These are phyloP conservation scores for Drosophila ogumai DNA, from an alignment of 1,140 invertebrate genomes.

Conservation along the genomic window DNA sequence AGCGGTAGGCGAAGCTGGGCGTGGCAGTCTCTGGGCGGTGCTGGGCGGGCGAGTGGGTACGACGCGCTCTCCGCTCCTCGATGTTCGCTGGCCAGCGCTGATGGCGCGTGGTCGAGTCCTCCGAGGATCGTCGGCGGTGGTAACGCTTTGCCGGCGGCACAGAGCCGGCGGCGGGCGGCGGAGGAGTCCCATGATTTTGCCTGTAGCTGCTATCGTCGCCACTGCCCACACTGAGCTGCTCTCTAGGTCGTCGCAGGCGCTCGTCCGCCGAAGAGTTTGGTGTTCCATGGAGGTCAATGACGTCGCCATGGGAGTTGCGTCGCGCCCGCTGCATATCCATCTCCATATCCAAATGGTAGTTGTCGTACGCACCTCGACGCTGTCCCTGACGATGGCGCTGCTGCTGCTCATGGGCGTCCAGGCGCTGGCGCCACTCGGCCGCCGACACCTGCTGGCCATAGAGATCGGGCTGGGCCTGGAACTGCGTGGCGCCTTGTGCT, in stretches of 20 bases:
- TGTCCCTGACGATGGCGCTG: slow-evolving; percentile 64
- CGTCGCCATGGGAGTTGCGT: slow-evolving; percentile 63
- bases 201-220: slow-evolving; percentile 74
- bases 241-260: slow-evolving; percentile 51
- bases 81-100: slow-evolving; percentile 83
- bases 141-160: slow-evolving; percentile 63
- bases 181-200: slow-evolving; percentile 34
- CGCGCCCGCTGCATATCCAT: slow-evolving; percentile 63
- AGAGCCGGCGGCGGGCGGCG: slow-evolving; percentile 7
- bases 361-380: slow-evolving; percentile 56
- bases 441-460: slow-evolving; percentile 81
- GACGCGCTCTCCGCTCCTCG: slow-evolving; percentile 81
- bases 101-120: slow-evolving; percentile 70
- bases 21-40: slow-evolving; percentile 67
- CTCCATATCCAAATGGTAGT: slow-evolving; percentile 61
- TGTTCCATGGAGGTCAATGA: slow-evolving; percentile 67
- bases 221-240: slow-evolving; percentile 44
- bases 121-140: slow-evolving; percentile 76
- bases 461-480: slow-evolving; percentile 74
- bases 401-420: slow-evolving; percentile 75
- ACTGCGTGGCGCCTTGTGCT: slow-evolving; percentile 45
- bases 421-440: slow-evolving; percentile 74
- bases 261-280: slow-evolving; percentile 76
- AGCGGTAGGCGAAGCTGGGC: slow-evolving; percentile 75
- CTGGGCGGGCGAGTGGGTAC: slow-evolving; percentile 80